Evolutionary conservation across 2,888 invertebrate species (phyloP).

Genomic region (Bursaphelenchus okinawaensis): DNA sequence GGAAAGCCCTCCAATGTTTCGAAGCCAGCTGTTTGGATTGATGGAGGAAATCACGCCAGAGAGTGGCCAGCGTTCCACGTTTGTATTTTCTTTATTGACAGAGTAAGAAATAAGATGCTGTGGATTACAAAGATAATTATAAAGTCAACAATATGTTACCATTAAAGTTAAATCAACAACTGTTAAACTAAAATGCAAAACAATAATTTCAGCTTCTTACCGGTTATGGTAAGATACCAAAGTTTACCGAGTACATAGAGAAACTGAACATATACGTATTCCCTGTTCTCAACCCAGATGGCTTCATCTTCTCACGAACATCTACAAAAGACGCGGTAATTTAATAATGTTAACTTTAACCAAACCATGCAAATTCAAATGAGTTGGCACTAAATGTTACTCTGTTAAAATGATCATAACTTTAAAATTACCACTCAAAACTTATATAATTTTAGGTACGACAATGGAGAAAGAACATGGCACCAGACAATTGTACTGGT

Average conservation of each 20-base stretch:
- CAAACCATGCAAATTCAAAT: too few relatives aligned
- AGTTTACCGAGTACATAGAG: conserved; percentile 45
- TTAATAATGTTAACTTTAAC: conserved; percentile 9
- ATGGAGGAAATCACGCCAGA: conserved; percentile 53
- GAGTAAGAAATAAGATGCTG: too few relatives aligned
- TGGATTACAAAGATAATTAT: background rate
- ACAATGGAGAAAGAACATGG: conserved; percentile 56
- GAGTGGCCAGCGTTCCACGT: conserved; percentile 57
- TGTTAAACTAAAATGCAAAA: too few relatives aligned
- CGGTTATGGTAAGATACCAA: conserved; percentile 36
- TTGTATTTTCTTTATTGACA: conserved; percentile 54
- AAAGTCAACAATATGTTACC: too few relatives aligned
- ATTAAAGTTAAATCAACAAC: too few relatives aligned
- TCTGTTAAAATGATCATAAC: too few relatives aligned
- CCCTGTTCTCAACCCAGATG: conserved; percentile 55
- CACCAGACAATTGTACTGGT: conserved; percentile 49
- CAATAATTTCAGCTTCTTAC: conserved; percentile 16
- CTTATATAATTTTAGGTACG: conserved; percentile 33
- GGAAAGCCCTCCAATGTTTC: conserved; percentile 10
- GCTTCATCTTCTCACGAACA: conserved; percentile 47
- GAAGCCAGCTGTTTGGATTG: conserved; percentile 54
- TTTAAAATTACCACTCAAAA: too few relatives aligned
- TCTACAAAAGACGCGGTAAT: conserved; percentile 21
- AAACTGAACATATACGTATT: conserved; percentile 49
- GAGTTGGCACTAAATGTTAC: background rate